These are phyloP conservation scores for Brachionus paranguensis DNA, from an alignment of 1,140 invertebrate genomes.

Conservation along the genomic window DNA sequence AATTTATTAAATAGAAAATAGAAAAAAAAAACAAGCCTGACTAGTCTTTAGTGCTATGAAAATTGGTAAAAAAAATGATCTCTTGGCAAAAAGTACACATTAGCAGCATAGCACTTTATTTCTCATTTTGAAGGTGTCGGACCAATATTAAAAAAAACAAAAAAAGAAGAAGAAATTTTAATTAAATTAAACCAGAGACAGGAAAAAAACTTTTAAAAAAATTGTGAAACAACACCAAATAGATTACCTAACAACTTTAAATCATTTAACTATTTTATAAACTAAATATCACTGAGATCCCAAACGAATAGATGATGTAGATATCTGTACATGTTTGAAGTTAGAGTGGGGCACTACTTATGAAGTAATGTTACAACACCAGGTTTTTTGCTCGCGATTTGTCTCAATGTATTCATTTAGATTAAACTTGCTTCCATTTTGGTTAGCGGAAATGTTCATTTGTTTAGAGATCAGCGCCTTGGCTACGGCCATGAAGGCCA, in stretches of 20 bases:
- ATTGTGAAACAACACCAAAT: background rate
- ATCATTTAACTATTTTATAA: background rate
- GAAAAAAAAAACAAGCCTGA: background rate
- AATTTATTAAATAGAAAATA: slow-evolving; percentile 39
- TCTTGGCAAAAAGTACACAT: background rate
- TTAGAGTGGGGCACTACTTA: background rate
- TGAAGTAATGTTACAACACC: slow-evolving; percentile 35
- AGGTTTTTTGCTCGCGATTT: slow-evolving; percentile 30
- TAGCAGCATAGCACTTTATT: background rate
- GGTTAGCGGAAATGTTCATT: background rate
- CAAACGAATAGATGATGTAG: background rate
- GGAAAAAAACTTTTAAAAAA: too few species aligned
- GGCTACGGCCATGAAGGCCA: slow-evolving; percentile 60
- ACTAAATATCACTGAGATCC: background rate
- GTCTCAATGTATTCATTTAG: slow-evolving; percentile 37
- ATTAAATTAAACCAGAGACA: background rate
- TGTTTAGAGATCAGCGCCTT: slow-evolving; percentile 45
- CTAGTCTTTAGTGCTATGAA: background rate
- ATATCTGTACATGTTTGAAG: background rate
- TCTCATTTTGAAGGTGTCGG: background rate
- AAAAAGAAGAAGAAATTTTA: background rate
- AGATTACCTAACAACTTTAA: background rate
- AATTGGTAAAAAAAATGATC: background rate
- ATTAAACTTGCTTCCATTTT: slow-evolving; percentile 38
- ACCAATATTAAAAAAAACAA: background rate